These are phyloP conservation scores for Falco cherrug DNA, from an alignment of 2,797 vertebrate species.

Conservation along the genomic window DNA sequence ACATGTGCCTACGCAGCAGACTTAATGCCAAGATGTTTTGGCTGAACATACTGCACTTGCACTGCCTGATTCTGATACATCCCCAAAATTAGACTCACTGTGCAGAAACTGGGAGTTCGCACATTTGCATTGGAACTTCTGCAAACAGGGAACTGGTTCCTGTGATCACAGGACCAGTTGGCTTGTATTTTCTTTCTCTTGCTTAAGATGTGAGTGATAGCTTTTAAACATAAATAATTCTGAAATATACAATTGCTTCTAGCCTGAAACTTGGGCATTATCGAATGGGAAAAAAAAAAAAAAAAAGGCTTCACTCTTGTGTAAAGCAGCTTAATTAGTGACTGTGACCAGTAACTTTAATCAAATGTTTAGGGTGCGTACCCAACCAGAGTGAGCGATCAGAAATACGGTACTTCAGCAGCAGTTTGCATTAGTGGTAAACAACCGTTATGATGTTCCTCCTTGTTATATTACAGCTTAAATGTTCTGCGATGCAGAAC, in stretches of 20 bases:
- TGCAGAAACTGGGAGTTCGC: neutral
- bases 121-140: neutral
- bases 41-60: neutral
- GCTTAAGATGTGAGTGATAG: neutral
- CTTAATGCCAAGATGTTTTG: neutral
- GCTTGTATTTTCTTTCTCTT: neutral
- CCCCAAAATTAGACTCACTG: neutral
- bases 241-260: neutral
- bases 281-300: neutral
- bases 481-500: constrained; percentile 27
- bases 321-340: neutral
- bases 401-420: neutral
- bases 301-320: neutral
- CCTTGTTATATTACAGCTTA: constrained; percentile 1
- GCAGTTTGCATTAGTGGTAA: constrained; percentile 34
- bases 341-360: neutral
- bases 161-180: neutral
- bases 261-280: neutral
- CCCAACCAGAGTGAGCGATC: neutral
- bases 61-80: neutral
- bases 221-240: neutral
- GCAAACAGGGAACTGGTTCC: neutral
- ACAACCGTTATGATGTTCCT: constrained; percentile 2
- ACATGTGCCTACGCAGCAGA: neutral
- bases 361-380: neutral